Conservation (phyloP, 2,113 vertebrate genomes). For the Diglossa brunneiventris region DNA sequence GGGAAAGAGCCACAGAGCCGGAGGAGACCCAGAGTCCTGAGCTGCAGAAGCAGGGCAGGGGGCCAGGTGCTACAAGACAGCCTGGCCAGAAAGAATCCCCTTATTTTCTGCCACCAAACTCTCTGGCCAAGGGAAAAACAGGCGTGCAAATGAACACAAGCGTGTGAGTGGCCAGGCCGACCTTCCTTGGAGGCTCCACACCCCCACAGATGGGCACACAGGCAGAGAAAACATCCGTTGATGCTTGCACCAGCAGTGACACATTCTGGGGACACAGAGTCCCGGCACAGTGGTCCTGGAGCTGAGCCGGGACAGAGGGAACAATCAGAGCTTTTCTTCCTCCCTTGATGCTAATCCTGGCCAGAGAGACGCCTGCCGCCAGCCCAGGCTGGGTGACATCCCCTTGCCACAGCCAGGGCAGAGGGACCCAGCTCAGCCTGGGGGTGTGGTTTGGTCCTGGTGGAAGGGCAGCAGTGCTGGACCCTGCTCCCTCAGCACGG, state of each 20-base stretch:
- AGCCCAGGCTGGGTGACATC: background rate
- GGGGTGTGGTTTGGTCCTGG: accelerated
- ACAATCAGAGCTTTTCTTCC: slow-evolving; percentile 47
- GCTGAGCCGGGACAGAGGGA: background rate
- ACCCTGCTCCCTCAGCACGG: accelerated
- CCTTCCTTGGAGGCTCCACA: background rate
- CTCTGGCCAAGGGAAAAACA: background rate
- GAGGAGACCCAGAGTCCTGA: background rate
- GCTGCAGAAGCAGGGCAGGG: background rate
- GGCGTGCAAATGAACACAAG: accelerated
- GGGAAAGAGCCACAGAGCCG: background rate
- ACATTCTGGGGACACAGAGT: background rate
- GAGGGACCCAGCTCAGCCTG: background rate
- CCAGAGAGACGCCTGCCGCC: background rate
- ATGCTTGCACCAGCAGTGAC: background rate
- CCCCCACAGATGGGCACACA: background rate
- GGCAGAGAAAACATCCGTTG: background rate
- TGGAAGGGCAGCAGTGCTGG: accelerated
- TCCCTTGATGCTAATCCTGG: background rate
- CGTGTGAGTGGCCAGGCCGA: accelerated
- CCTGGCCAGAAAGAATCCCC: background rate
- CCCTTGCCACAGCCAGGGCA: accelerated
- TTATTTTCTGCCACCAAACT: background rate
- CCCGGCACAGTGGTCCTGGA: background rate
- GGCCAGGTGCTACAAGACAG: background rate